A percentile compares a stretch with the other conserved stretches of the same genome.
phyloP scores from a whole-genome alignment of 2,113 vertebrate species.

The Pimephales promelas region DNA sequence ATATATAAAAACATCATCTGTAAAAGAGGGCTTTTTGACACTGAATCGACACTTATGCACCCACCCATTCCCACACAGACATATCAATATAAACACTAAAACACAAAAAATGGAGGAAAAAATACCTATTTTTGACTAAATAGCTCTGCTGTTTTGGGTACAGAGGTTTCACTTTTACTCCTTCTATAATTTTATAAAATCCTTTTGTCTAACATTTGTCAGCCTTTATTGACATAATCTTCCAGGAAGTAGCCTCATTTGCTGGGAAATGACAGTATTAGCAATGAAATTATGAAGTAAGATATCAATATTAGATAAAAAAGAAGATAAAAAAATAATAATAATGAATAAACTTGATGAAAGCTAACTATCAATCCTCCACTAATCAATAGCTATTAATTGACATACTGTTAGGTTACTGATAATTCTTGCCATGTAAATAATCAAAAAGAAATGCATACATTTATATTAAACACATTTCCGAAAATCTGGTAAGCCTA shows the following conservation, averaged over 20 bases:
- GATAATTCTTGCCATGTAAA: neutral
- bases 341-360: too few species aligned
- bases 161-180: neutral
- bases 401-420: neutral
- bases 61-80: neutral
- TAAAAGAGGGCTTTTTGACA: neutral
- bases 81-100: neutral
- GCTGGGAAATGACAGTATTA: neutral
- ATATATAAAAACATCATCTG: neutral
- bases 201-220: neutral
- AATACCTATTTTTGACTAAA: neutral
- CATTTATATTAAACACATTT: neutral
- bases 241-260: neutral
- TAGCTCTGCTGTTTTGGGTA: too few species aligned
- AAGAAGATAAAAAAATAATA: too few species aligned
- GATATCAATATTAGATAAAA: neutral
- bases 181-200: neutral
- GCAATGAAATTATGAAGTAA: neutral
- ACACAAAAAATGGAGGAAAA: neutral
- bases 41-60: neutral
- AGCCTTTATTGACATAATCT: neutral
- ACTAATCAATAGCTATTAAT: neutral
- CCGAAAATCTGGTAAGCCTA: neutral
- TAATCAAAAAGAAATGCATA: neutral
- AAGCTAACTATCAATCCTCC: neutral